phyloP scores from a whole-genome alignment of 2,797 vertebrate genomes.

The Momotus momota region DNA sequence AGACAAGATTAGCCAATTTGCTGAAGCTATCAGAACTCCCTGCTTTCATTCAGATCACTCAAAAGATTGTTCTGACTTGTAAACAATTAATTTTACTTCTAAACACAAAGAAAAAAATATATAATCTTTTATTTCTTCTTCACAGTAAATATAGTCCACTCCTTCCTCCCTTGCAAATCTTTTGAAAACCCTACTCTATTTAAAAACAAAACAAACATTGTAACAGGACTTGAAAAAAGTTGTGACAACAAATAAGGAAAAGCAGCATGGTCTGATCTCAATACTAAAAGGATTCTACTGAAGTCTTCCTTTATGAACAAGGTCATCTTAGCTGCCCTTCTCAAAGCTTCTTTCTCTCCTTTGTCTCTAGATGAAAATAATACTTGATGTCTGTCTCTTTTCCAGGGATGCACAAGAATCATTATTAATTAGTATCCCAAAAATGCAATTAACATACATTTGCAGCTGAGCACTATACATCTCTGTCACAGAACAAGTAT shows the following conservation, averaged over 20 bases:
- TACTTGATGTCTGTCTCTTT: background rate
- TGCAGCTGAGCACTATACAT: background rate
- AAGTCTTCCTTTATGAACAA: background rate
- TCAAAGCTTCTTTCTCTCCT: background rate
- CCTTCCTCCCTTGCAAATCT: background rate
- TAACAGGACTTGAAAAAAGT: background rate
- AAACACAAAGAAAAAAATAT: background rate
- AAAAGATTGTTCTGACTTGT: background rate
- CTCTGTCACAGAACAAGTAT: background rate
- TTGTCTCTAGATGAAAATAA: background rate
- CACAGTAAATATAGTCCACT: background rate
- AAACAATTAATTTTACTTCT: background rate
- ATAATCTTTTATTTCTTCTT: background rate
- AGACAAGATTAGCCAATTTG: background rate
- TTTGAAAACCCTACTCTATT: background rate
- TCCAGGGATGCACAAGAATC: background rate
- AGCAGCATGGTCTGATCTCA: background rate
- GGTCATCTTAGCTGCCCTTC: background rate
- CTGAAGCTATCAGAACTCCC: background rate
- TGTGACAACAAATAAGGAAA: background rate
- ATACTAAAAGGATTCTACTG: background rate
- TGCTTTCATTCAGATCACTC: background rate
- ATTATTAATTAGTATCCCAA: background rate
- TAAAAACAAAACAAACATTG: background rate
- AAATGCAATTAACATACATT: background rate